Base-by-base conservation (phyloP, 2,113 vertebrate genomes). In the Pogona vitticeps region DNA sequence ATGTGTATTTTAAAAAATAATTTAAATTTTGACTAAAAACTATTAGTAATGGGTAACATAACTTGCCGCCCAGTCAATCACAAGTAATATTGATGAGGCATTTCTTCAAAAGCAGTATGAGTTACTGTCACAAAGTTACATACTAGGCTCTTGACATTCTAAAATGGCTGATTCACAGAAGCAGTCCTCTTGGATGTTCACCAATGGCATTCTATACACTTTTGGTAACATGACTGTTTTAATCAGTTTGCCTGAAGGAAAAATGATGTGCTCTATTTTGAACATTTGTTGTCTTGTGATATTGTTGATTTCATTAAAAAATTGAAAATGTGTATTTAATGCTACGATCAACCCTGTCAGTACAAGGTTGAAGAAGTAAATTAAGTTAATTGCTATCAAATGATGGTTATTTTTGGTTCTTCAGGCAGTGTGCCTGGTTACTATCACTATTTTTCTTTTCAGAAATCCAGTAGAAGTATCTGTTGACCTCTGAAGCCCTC, bases 391-490 rank as follows among this genome's bases (percentile, higher is more conserved):
- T 67, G 9, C 26, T 85, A 70, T 76, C 65, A 71, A 58, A 4
- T 23, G 76, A 70, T 31, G 26, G 63, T 68, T 33, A 70, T 78
- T 76, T 21, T 67, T 52, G 9, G 63, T 38, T 82, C 59, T 17
- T 63, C 20, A 38, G 59, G 52, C 63, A 59, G 21, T 33, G 7
- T 33, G 58, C 20, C 88, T 21, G 28, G 31, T 78, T 68, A 58
- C 59, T 70, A 75, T 77, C 81, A 82, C n/a, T 58, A 65, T 79
- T 2, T 0, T 70, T 59, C 71, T 86, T 77, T 52, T 77, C 28
- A 73, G 86, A 86, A 90, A 82, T 90, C 88, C 86, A 90, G 7
- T n/a, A 84, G 86, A 93, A 85, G 80, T 81, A 90, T 91, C 23
- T 88, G 59, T 83, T 91, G 89, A 84, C 76, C 89, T 73, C 76